Base-by-base conservation (phyloP, 2,113 vertebrate species). In the Chascanopsetta lugubris region DNA sequence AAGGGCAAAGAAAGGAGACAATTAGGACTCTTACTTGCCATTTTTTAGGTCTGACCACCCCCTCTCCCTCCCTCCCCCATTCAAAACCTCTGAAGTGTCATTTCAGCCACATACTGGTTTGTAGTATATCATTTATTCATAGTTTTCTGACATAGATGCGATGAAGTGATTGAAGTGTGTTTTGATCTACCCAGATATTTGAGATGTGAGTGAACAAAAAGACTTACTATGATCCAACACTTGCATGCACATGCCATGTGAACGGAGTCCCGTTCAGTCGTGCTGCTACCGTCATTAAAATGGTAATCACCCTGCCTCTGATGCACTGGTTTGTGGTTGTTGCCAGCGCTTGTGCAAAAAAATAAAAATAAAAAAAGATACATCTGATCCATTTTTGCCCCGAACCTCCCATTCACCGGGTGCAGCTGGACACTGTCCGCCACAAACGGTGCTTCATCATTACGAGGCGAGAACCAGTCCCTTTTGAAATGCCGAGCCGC, bases 1-100 rank as follows among this genome's bases (percentile, higher is more conserved):
- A 93, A 90, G 90, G 65, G 89, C 86, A 95, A 88, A 86, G 81
- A 72, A 67, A 86, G 5, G 53, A 62, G 48, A 85, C 40, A 42
- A 38, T 68, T 75, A 20, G 83, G 65, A 20, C 49, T 66, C 13
- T 48, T n/a, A 51, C 36, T 43, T 6, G 1, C 30, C 42, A 42
- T 42, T 6, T 42, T 42, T 42, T n/a, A n/a, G n/a, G n/a, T n/a
- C 38, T 42, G 38, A n/a, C 38, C 11, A 42, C 26, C 20, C 43
- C 13, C n/a, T n/a, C n/a, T n/a, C n/a, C n/a, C n/a, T n/a, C n/a
- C n/a, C n/a, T n/a, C n/a, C 32, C 17, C 26, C n/a, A 20, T 54
- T 56, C 11, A 43, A 48, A 42, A n/a, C 38, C 38, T 42, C 17
- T 42, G 38, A 5, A n/a, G 32, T 12, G n/a, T n/a, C n/a, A n/a